Percentiles rank a stretch among this genome's conserved stretches.
Evolutionary conservation across 2,113 vertebrate genomes (phyloP).

Genomic region (Tragelaphus scriptus): DNA sequence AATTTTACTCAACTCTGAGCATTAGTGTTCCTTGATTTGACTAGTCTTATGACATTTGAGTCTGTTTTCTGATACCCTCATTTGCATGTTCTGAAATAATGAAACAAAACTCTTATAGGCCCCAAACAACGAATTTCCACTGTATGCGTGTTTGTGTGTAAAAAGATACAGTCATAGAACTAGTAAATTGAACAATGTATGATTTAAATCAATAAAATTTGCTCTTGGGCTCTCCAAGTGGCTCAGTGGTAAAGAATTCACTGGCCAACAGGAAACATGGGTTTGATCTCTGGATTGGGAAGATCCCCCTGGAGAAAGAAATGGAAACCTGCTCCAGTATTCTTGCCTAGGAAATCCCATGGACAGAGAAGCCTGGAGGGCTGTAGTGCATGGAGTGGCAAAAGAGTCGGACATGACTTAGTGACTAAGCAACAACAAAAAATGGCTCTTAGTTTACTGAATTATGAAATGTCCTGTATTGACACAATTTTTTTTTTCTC

Average conservation of each 20-base stretch:
- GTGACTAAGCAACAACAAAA: not conserved
- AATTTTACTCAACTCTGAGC: not conserved
- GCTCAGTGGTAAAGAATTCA: not conserved
- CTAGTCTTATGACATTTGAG: not conserved
- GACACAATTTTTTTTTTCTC: not conserved
- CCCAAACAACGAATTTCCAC: not conserved
- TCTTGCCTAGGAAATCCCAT: not conserved
- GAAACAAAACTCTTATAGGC: not conserved
- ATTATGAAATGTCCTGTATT: not conserved
- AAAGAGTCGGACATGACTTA: not conserved
- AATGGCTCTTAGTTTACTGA: not conserved
- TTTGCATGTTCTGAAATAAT: not conserved
- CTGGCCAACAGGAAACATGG: not conserved
- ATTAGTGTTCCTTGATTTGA: not conserved
- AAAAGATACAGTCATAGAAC: not conserved
- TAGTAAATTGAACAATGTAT: not conserved
- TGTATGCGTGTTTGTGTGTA: not conserved
- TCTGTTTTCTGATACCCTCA: not conserved
- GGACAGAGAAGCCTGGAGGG: not conserved
- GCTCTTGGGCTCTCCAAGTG: not conserved
- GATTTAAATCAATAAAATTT: not conserved
- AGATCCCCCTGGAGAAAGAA: not conserved
- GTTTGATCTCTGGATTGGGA: not conserved
- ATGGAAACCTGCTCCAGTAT: not conserved
- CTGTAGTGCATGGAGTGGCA: not conserved